A percentile compares a stretch with the other conserved stretches of the same genome.
Conservation (phyloP, 2,113 vertebrate genomes). For the Tor tambroides region DNA sequence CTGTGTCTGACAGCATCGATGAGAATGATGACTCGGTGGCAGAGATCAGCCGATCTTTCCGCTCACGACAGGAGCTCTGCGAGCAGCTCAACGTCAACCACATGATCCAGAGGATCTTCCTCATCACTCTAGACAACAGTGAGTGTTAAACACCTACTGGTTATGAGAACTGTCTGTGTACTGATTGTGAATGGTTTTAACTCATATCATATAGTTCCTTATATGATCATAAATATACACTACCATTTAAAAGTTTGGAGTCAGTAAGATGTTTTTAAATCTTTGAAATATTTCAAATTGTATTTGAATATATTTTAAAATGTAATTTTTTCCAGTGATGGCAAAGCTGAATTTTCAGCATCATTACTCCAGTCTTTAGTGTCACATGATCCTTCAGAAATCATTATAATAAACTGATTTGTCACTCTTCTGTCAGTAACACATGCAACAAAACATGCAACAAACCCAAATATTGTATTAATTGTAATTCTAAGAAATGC, state of each 20-base stretch:
- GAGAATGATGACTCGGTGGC: constrained; percentile 95
- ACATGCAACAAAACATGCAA: no score
- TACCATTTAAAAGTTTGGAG: neutral
- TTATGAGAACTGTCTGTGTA: neutral
- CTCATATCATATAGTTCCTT: no score
- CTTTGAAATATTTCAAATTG: no score
- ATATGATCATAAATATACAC: neutral
- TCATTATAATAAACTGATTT: neutral
- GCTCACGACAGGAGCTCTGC: constrained; percentile 93
- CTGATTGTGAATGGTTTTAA: neutral
- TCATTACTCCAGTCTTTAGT: no score
- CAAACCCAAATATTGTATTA: no score
- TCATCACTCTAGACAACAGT: constrained; percentile 98
- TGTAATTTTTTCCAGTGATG: no score
- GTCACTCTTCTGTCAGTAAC: no score
- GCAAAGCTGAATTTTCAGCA: no score
- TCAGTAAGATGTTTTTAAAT: neutral
- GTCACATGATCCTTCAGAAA: no score
- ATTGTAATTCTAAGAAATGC: no score
- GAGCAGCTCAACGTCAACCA: constrained; percentile 99
- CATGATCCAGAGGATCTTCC: constrained; percentile 99
- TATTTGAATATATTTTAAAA: no score
- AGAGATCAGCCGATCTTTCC: constrained; percentile 95
- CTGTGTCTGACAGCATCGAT: constrained; percentile 93
- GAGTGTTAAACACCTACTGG: constrained; percentile 65